phyloP scores from a whole-genome alignment of 2,113 vertebrate genomes.

The Scomber colias region DNA sequence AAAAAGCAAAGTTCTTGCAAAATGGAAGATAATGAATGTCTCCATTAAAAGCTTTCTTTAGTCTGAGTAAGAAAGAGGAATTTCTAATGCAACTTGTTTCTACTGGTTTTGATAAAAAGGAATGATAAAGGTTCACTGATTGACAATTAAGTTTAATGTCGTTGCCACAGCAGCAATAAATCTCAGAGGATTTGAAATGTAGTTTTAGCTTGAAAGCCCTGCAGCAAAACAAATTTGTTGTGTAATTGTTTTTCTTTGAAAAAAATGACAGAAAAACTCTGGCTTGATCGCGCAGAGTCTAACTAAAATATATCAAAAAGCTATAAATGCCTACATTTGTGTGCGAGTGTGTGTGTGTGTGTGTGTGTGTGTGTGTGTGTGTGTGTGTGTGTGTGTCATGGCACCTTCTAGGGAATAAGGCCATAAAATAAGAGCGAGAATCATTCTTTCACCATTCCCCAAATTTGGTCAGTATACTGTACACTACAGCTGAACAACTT shows the following conservation, averaged over 20 bases:
- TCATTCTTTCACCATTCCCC: not conserved
- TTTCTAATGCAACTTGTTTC: conserved; percentile 63
- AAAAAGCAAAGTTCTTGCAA: conserved; percentile 61
- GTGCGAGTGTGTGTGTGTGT: not conserved
- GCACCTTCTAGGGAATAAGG: not conserved
- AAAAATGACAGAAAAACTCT: conserved; percentile 42
- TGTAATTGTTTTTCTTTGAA: conserved; percentile 44
- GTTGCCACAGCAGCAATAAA: conserved; percentile 44
- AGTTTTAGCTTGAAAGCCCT: conserved; percentile 63
- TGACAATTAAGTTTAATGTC: conserved; percentile 68
- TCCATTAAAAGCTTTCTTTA: conserved; percentile 66
- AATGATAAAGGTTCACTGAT: conserved; percentile 59
- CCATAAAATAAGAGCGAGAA: not conserved
- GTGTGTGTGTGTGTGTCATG: too few species aligned
- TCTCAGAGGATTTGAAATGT: conserved; percentile 53
- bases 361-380: not conserved
- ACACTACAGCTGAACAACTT: not conserved
- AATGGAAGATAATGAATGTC: conserved; percentile 65
- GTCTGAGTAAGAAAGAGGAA: conserved; percentile 43
- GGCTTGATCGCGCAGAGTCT: not conserved
- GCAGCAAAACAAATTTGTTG: conserved; percentile 55
- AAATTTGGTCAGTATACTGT: not conserved
- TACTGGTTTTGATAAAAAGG: conserved; percentile 60
- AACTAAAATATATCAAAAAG: conserved; percentile 1
- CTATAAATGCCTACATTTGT: not conserved